A percentile compares a stretch with the other conserved stretches of the same genome.
Evolutionary conservation across 2,888 invertebrate genomes (phyloP).

Genomic region (Allophyes oxyacanthae): DNA sequence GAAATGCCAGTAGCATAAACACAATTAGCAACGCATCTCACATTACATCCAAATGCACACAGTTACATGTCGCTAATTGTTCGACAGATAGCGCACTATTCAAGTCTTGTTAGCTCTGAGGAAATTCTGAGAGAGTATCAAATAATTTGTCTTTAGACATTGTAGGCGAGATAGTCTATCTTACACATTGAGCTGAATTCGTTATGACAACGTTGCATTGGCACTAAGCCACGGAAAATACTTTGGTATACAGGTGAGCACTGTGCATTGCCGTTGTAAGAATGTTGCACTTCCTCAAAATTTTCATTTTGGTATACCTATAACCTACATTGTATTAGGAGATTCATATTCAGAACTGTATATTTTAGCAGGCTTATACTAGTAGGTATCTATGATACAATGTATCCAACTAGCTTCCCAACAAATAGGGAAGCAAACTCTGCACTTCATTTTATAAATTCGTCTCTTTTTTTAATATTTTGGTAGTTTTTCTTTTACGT

Average conservation of each 20-base stretch:
- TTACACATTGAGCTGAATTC: background rate
- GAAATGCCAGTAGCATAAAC: too few relatives aligned
- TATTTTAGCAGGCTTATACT: too few relatives aligned
- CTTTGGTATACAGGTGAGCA: background rate
- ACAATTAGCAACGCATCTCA: background rate
- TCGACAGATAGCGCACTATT: conserved; percentile 5
- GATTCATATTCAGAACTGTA: too few relatives aligned
- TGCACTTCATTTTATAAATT: too few relatives aligned
- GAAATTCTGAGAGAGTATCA: background rate
- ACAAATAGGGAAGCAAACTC: too few relatives aligned
- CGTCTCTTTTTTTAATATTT: too few relatives aligned
- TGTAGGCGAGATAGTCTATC: conserved; percentile 1
- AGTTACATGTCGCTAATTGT: conserved; percentile 9
- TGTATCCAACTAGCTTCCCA: too few relatives aligned
- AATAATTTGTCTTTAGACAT: conserved; percentile 6
- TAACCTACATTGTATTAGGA: too few relatives aligned
- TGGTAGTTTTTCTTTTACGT: too few relatives aligned
- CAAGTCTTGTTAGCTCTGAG: conserved; percentile 10
- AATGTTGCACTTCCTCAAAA: background rate
- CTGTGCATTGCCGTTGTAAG: background rate
- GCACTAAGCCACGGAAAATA: conserved; percentile 9
- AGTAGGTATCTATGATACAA: too few relatives aligned
- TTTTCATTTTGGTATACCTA: too few relatives aligned
- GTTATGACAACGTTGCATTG: conserved; percentile 3
- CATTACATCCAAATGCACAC: conserved; percentile 8